Percentiles rank a stretch among this genome's conserved stretches.
Evolutionary conservation across 2,888 invertebrate species (phyloP).

Genomic region (Byasa hedistus): DNA sequence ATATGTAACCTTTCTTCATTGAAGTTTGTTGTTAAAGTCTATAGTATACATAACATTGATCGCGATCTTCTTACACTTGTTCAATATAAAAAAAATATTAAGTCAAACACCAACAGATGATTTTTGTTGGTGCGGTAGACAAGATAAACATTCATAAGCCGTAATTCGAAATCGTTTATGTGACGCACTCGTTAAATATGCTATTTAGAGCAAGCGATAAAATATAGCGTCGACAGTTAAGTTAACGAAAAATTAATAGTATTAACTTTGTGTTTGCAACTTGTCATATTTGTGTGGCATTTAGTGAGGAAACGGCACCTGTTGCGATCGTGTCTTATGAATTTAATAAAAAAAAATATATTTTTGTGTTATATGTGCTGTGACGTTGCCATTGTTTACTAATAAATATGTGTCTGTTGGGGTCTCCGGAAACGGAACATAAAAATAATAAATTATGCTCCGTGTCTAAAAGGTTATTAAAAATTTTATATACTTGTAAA

Average conservation of each 20-base stretch:
- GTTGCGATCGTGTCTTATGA: slow-evolving; percentile 25
- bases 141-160: slow-evolving; percentile 35
- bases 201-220: slow-evolving; percentile 64
- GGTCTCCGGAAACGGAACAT: slow-evolving; percentile 36
- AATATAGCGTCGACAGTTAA: slow-evolving; percentile 38
- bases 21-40: too few species aligned
- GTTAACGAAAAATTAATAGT: slow-evolving; percentile 69
- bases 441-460: slow-evolving; percentile 45
- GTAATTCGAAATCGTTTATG: slow-evolving; percentile 50
- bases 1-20: too few species aligned
- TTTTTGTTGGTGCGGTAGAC: slow-evolving; percentile 29
- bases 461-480: slow-evolving; percentile 54
- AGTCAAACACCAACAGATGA: slow-evolving; percentile 5
- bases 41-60: background rate
- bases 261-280: slow-evolving; percentile 48
- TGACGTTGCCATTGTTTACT: slow-evolving; percentile 29
- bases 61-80: background rate
- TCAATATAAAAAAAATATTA: background rate
- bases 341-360: background rate
- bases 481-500: background rate
- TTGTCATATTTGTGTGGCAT: slow-evolving; percentile 44
- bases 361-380: slow-evolving; percentile 18
- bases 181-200: slow-evolving; percentile 59
- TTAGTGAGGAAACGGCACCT: slow-evolving; percentile 45
- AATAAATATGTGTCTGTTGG: slow-evolving; percentile 58